Evolutionary conservation across 2,113 vertebrate species (phyloP).

Genomic region (Myocastor coypus): DNA sequence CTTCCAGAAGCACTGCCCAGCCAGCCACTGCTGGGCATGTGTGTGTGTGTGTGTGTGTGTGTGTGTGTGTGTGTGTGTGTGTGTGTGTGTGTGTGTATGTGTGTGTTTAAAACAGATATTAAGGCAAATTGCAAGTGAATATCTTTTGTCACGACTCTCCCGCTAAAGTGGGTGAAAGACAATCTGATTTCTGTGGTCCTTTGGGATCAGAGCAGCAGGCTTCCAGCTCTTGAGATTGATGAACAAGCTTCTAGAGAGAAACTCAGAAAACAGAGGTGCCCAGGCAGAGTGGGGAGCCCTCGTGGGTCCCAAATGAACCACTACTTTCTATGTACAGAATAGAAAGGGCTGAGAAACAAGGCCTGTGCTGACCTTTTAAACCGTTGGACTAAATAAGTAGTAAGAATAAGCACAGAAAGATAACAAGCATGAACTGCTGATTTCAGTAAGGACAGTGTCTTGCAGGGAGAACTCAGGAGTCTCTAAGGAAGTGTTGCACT

Average conservation of each 20-base stretch:
- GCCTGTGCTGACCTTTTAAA: constrained; percentile 35
- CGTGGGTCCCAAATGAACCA: rapidly evolving
- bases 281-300: background rate
- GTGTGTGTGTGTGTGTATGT: background rate
- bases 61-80: background rate
- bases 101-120: background rate
- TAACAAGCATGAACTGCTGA: background rate
- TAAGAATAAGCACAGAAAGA: background rate
- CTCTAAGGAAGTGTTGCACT: constrained; percentile 50
- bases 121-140: constrained; percentile 61
- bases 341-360: constrained; percentile 38
- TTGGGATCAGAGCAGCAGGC: constrained; percentile 68
- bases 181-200: constrained; percentile 39
- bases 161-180: background rate
- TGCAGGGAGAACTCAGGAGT: background rate
- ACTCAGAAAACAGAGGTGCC: constrained; percentile 66
- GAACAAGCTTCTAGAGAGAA: constrained; percentile 66
- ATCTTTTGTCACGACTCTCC: constrained; percentile 50
- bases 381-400: background rate
- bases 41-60: background rate
- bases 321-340: background rate
- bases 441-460: constrained; percentile 18
- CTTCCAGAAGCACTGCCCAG: background rate
- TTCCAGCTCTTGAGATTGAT: constrained; percentile 70
- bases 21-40: background rate